Base-by-base conservation (phyloP, 2,113 vertebrate species). In the Chionis minor region DNA sequence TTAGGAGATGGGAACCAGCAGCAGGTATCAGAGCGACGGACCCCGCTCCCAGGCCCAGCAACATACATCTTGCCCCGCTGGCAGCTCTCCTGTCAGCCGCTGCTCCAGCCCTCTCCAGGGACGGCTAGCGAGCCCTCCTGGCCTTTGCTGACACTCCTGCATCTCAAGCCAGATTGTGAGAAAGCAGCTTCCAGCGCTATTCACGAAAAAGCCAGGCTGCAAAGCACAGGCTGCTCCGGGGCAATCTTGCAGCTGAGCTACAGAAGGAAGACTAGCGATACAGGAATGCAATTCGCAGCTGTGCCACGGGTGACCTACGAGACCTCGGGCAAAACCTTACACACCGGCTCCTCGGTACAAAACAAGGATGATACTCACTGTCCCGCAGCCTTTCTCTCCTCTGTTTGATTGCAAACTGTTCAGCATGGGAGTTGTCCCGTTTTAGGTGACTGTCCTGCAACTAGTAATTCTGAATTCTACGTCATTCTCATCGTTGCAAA, bases 11-110 rank as follows among this genome's bases (percentile, higher is more conserved):
- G 2, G 10, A 72, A 23, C 26, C 35, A 30, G 49, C 2, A 2
- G 49, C 59, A 44, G 24, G 9, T 5, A 8, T 38, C 35, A 0
- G 22, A 59, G 38, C 0, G 2, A 14, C 8, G 17, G 28, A 59
- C 23, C n/a, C 78, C 0, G 0, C 7, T 38, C 58, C 11, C 5
- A 30, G 27, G 19, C 18, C 38, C 10, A 0, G 14, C 2, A 14
- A 12, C 3, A 1, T 12, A 6, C 4, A 10, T 13, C 40, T n/a
- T 10, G 2, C 12, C 6, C 56, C 32, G 54, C 24, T 45, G 14
- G 66, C 23, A 24, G 35, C 58, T 58, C 47, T 10, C 65, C 42
- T 2, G 3, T 4, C 14, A 13, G 49, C 72, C 24, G 20, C 10
- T 9, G 59, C 72, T 86, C 35, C 30, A 49, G 56, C 54, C 58